Evolutionary conservation across 2,113 vertebrate genomes (phyloP), one percentile per base, ranked within the genome.

Genomic region (Cyphomyrus plagiostoma): DNA sequence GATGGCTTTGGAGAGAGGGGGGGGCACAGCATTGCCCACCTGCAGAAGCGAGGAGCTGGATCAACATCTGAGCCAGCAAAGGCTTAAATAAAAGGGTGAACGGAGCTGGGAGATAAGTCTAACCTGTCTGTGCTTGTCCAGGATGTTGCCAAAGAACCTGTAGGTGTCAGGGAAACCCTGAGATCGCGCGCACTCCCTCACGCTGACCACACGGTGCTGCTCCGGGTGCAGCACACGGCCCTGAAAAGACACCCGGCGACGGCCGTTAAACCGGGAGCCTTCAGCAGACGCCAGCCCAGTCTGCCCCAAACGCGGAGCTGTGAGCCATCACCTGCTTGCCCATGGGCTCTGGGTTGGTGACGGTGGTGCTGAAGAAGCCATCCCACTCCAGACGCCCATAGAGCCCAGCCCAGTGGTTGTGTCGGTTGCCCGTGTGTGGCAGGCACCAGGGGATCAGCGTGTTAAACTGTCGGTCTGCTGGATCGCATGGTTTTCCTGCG

Each of bases 331-430:
- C 98, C 98, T 99, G 98, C 93, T 99, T 99, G 94, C 98, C 98
- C 98, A 99, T 99, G 35, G 98, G 98, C 92, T 99, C 98, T 0
- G 98, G 98, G 92, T 99, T 99, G 92, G 98, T 99, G 87, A 99
- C 98, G 0, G 98, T 99, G 3, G 98, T 99, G 94, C 98, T 99
- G 95, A 99, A 99, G 96, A 99, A 99, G 9, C 98, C 98, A 0
- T 99, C 98, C 98, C 98, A 99, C 92, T 99, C 98, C 85, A 99
- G 91, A 17, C 98, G 95, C 11, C 98, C 98, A 0, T 99, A 99
- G 7, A 99, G 97, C 17, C 98, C 98, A 0, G 98, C 98, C 98
- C 98, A 99, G 94, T 99, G 98, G 92, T 99, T 99, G 94, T 99
- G 98, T 23, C 98, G 94, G 95, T 99, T 99, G 0, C 98, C 98